phyloP scores from a whole-genome alignment of 1,140 invertebrate genomes.

The Ceratina calcarata region DNA sequence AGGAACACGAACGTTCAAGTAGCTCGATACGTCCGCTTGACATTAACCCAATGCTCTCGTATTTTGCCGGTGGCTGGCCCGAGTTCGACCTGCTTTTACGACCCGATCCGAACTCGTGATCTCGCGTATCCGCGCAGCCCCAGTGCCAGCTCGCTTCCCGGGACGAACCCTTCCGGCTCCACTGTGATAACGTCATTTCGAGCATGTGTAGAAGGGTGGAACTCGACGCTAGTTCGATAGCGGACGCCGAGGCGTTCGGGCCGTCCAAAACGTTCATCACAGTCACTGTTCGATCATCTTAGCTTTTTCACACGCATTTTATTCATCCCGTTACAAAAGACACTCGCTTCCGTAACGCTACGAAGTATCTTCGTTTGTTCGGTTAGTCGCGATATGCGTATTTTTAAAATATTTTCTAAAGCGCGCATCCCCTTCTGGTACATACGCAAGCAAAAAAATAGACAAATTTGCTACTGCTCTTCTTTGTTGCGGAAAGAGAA shows the following conservation, averaged over 20 bases:
- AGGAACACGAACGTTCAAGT: too few relatives aligned
- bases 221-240: constrained; percentile 45
- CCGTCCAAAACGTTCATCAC: background rate
- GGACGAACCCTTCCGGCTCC: constrained; percentile 26
- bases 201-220: constrained; percentile 41
- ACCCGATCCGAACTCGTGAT: too few relatives aligned
- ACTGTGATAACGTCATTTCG: constrained; percentile 39
- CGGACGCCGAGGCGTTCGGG: constrained; percentile 49
- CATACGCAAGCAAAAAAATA: constrained; percentile 27
- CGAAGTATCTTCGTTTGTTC: background rate
- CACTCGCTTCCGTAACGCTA: background rate
- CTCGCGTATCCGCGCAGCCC: too few relatives aligned
- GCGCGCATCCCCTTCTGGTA: constrained; percentile 28
- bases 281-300: background rate
- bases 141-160: constrained; percentile 13
- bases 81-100: too few relatives aligned
- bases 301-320: background rate
- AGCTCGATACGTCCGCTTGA: too few relatives aligned
- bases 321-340: background rate
- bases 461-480: background rate
- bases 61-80: too few relatives aligned
- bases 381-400: constrained; percentile 39
- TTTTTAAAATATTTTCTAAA: constrained; percentile 22
- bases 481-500: constrained; percentile 10
- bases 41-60: too few relatives aligned